Evolutionary conservation across 2,113 vertebrate genomes (phyloP).

Genomic region (Verasper variegatus): DNA sequence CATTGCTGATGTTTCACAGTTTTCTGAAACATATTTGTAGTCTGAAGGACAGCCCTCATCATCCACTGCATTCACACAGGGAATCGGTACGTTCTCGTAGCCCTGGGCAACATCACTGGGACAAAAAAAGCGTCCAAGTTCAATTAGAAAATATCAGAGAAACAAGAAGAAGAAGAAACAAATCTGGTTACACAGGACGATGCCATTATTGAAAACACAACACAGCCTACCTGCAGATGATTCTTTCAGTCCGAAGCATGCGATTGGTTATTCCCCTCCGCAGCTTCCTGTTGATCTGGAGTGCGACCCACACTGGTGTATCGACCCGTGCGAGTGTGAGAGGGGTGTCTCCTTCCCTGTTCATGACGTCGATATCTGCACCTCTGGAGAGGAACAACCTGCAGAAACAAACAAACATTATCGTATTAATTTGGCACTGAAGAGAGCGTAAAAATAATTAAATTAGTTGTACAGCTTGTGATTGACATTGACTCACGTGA

Average conservation of each 20-base stretch:
- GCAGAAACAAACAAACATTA: background rate
- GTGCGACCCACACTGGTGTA: conserved; percentile 90
- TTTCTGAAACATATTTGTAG: conserved; percentile 93
- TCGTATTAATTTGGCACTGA: background rate
- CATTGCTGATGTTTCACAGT: conserved; percentile 94
- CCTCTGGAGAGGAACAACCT: conserved; percentile 92
- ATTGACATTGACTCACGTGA: conserved; percentile 84
- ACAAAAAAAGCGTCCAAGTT: background rate
- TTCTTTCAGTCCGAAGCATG: conserved; percentile 87
- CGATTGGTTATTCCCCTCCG: conserved; percentile 88
- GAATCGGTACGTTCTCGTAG: conserved; percentile 92
- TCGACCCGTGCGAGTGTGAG: conserved; percentile 86
- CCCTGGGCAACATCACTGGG: conserved; percentile 90
- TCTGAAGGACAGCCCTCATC: conserved; percentile 90
- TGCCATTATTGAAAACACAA: background rate
- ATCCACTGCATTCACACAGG: conserved; percentile 91
- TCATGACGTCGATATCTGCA: conserved; percentile 89
- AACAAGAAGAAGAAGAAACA: background rate
- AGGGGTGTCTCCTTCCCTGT: conserved; percentile 91
- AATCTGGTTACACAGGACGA: background rate
- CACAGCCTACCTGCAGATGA: conserved; percentile 87
- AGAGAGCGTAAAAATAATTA: background rate
- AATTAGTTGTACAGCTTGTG: too few species aligned
- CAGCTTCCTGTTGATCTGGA: conserved; percentile 93
- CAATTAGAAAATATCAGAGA: background rate